Conservation (phyloP, 2,888 invertebrate species). For the Coronaproctus castanopsis region DNA sequence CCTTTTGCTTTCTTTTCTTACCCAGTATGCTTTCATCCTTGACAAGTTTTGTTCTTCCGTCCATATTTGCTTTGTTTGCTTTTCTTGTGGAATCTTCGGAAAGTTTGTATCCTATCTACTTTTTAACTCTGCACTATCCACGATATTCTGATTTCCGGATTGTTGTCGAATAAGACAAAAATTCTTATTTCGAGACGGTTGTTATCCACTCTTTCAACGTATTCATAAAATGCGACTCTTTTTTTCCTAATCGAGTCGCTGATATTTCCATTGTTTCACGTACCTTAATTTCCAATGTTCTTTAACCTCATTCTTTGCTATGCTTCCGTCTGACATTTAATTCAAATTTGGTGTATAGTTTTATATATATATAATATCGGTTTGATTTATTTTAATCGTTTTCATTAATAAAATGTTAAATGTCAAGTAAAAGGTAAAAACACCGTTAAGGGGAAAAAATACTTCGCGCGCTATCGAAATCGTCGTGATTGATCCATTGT, state of each 20-base stretch:
- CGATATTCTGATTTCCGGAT: not conserved
- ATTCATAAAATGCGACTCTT: not conserved
- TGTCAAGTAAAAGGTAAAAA: no score
- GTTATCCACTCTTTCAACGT: not conserved
- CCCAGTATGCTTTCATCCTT: not conserved
- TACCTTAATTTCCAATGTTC: not conserved
- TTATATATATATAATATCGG: no score
- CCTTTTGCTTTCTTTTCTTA: not conserved
- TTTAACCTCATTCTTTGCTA: no score
- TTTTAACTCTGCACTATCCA: not conserved
- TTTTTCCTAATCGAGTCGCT: not conserved
- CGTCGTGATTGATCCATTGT: no score
- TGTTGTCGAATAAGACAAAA: not conserved
- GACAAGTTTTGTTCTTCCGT: not conserved
- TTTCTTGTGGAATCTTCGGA: not conserved
- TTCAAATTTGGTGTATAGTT: no score
- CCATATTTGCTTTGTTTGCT: not conserved
- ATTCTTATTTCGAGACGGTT: not conserved
- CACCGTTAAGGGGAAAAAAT: no score
- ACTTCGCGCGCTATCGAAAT: no score
- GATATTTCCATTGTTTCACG: not conserved
- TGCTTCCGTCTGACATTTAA: no score
- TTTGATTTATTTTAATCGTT: no score
- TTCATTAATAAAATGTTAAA: no score
- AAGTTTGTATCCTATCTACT: not conserved